Evolutionary conservation across 2,888 invertebrate genomes (phyloP).

Genomic region (Xanthia togata): DNA sequence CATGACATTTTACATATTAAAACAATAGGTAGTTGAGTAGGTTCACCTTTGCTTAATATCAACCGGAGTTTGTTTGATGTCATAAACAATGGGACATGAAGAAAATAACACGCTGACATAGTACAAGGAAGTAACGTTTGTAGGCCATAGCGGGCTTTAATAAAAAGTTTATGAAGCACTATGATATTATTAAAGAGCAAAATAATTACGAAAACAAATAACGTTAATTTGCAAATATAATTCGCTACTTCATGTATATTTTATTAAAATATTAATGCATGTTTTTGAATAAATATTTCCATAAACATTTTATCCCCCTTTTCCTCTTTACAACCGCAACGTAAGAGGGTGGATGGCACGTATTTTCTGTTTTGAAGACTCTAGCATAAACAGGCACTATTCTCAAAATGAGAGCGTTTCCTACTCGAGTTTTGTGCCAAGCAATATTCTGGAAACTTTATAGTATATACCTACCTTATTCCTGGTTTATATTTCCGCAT

Average conservation of each 20-base stretch:
- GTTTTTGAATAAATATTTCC: constrained; percentile 68
- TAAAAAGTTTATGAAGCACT: constrained; percentile 56
- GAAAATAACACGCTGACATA: constrained; percentile 25
- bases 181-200: constrained; percentile 28
- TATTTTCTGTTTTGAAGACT: constrained; percentile 76
- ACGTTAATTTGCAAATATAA: constrained; percentile 55
- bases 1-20: constrained; percentile 12
- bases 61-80: constrained; percentile 30
- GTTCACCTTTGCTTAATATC: constrained; percentile 33
- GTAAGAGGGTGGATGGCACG: constrained; percentile 73
- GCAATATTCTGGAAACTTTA: constrained; percentile 74
- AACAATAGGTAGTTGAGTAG: constrained; percentile 42
- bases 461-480: constrained; percentile 68
- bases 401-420: constrained; percentile 72
- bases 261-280: constrained; percentile 66
- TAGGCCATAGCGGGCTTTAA: constrained; percentile 29
- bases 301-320: constrained; percentile 68
- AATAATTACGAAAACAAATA: constrained; percentile 53
- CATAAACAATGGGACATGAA: constrained; percentile 46
- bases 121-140: constrained; percentile 31
- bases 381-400: constrained; percentile 75
- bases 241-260: constrained; percentile 48
- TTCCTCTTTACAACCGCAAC: constrained; percentile 61
- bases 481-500: constrained; percentile 65
- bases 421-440: constrained; percentile 75